Base-by-base conservation (phyloP, 64 coral and sea anemone species). In the Pocillopora damicornis region DNA sequence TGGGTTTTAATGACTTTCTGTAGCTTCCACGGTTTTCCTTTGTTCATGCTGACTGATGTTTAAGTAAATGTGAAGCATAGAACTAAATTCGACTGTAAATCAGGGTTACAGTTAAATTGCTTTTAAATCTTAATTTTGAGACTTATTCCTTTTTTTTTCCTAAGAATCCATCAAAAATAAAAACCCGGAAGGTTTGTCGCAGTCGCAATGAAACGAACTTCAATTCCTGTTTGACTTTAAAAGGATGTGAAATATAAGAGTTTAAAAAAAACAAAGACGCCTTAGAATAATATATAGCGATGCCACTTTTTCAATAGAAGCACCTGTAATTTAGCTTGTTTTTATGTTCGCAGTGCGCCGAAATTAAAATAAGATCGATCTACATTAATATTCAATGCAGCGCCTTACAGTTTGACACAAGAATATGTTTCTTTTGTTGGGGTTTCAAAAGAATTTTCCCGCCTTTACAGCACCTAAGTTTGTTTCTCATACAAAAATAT, bases 281-380 rank as follows among this genome's bases (percentile, higher is more conserved):
- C 13, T 4, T n/a, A 60, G 77, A 79, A 79, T 79, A 26, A 79
- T 25, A 61, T 23, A 79, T 79, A 79, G 59, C n/a, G 13, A 60
- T 79, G 77, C 59, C 77, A 79, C 56, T 58, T 79, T 79, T 60
- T 79, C 77, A 79, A 79, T 61, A 15, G 77, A 60, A 79, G 18
- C 77, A 79, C 77, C 77, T 79, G 77, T 34, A 79, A 79, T 59
- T 77, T 58, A 22, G 17, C 51, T 59, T 79, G 77, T 79, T 59
- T 60, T 79, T 60, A 79, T 60, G 77, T 79, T 58, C 22, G 77
- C 59, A 60, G 25, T 79, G 77, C 57, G 30, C 38, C 59, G 56
- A 61, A 79, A 79, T 79, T 79, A 79, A 23, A 59, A 79, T 79
- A 60, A 34, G 56, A 14, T 79, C n/a, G 60, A 26, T 22, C 11